Evolutionary conservation across 2,888 invertebrate genomes (phyloP).

Genomic region (Cyclophora punctaria): DNA sequence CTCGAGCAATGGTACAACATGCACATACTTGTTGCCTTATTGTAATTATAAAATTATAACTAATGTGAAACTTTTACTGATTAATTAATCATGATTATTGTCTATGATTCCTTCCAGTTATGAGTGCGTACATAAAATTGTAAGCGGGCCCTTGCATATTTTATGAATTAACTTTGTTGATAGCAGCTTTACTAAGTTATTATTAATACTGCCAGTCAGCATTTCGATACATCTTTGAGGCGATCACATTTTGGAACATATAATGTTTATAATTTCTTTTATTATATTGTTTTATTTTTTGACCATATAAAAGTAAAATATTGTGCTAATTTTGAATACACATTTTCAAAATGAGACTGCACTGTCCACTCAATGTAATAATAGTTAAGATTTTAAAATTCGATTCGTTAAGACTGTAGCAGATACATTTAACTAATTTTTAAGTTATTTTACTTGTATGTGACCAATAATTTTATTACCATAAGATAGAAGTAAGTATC

Average conservation of each 20-base stretch:
- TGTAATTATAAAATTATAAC: conserved; percentile 7
- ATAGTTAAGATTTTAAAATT: conserved; percentile 36
- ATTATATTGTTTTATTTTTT: conserved; percentile 19
- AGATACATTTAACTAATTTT: conserved; percentile 51
- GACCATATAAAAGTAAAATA: conserved; percentile 12
- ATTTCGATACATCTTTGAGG: conserved; percentile 37
- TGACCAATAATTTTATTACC: conserved; percentile 65
- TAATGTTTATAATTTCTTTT: conserved; percentile 11
- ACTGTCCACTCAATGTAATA: conserved; percentile 27
- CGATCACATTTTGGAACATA: conserved; percentile 22
- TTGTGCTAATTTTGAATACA: conserved; percentile 14
- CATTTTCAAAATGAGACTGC: conserved; percentile 21
- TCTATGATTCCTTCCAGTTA: conserved; percentile 10
- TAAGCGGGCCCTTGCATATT: conserved; percentile 57
- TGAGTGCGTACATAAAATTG: conserved; percentile 21
- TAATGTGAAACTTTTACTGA: conserved; percentile 30
- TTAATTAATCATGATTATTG: conserved; percentile 12
- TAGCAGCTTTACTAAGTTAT: conserved; percentile 34
- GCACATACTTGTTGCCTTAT: conserved; percentile 10
- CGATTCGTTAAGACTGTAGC: conserved; percentile 54
- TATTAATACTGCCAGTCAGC: conserved; percentile 55
- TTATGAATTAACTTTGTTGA: conserved; percentile 33
- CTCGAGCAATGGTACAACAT: conserved; percentile 26
- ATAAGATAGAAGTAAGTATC: conserved; percentile 58
- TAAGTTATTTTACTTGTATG: conserved; percentile 62